phyloP scores from a whole-genome alignment of 1,140 invertebrate species.

The Branchinecta lindahli region DNA sequence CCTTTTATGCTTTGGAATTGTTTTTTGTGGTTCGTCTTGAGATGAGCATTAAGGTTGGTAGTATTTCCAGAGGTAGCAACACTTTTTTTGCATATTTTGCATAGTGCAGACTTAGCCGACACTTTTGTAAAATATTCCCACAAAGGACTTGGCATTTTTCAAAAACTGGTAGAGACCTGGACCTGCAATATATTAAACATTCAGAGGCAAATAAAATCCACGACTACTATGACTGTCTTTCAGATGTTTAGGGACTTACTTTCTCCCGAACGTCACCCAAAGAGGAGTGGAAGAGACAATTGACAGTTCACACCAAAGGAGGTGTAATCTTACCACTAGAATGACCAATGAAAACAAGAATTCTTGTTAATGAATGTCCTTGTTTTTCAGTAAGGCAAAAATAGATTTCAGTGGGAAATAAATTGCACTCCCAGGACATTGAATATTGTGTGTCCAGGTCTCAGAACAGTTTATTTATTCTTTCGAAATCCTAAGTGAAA shows the following conservation, averaged over 20 bases:
- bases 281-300: background rate
- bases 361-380: background rate
- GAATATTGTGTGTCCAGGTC: no score
- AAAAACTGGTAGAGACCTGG: slow-evolving; percentile 24
- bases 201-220: slow-evolving; percentile 2
- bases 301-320: background rate
- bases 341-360: background rate
- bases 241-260: background rate
- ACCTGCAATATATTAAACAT: background rate
- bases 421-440: no score
- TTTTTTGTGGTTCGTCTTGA: slow-evolving; percentile 5
- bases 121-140: slow-evolving; percentile 9
- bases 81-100: slow-evolving; percentile 9
- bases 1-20: slow-evolving; percentile 6
- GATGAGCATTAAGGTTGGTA: slow-evolving; percentile 8
- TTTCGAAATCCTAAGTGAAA: no score
- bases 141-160: slow-evolving; percentile 5
- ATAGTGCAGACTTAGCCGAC: slow-evolving; percentile 4
- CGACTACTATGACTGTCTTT: background rate
- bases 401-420: background rate
- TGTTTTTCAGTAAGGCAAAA: background rate
- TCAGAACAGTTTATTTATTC: no score
- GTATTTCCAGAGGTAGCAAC: background rate
- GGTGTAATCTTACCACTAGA: background rate
- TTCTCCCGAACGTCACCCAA: background rate